These are phyloP conservation scores for Terrapene triunguis DNA, from an alignment of 2,113 vertebrate species.

Conservation along the genomic window DNA sequence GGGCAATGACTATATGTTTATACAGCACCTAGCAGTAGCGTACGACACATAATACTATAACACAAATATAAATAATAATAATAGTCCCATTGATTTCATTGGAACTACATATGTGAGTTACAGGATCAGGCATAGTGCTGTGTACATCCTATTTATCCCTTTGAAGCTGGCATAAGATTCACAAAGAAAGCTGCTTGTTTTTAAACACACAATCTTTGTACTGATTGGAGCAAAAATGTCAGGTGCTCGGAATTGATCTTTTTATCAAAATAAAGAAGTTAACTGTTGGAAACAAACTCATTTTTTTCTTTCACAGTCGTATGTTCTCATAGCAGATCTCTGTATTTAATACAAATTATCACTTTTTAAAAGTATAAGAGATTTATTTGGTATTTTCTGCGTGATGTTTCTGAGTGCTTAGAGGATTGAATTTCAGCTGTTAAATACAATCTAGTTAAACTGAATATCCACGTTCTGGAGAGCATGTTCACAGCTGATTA, in stretches of 20 bases:
- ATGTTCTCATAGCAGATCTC: not conserved
- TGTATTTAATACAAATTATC: constrained; percentile 9
- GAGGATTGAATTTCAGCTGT: not conserved
- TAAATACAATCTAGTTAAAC: constrained; percentile 26
- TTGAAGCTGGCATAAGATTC: not conserved
- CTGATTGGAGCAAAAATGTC: not conserved
- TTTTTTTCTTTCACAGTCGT: not conserved
- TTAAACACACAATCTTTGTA: not conserved
- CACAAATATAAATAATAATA: not conserved
- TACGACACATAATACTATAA: not conserved
- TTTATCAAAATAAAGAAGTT: not conserved
- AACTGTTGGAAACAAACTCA: not conserved
- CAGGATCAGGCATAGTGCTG: not conserved
- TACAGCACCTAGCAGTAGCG: not conserved
- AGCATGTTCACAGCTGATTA: not conserved
- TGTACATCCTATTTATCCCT: not conserved
- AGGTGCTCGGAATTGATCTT: not conserved
- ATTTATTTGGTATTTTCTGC: constrained; percentile 23
- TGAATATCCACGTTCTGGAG: not conserved
- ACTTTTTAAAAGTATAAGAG: not conserved
- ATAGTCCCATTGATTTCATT: not conserved
- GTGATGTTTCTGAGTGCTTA: constrained; percentile 13
- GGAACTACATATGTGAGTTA: not conserved
- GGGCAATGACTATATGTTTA: not conserved
- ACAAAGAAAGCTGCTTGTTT: not conserved